These are phyloP conservation scores for Coccyzus lansbergi DNA, from an alignment of 2,797 vertebrate genomes.

Conservation along the genomic window DNA sequence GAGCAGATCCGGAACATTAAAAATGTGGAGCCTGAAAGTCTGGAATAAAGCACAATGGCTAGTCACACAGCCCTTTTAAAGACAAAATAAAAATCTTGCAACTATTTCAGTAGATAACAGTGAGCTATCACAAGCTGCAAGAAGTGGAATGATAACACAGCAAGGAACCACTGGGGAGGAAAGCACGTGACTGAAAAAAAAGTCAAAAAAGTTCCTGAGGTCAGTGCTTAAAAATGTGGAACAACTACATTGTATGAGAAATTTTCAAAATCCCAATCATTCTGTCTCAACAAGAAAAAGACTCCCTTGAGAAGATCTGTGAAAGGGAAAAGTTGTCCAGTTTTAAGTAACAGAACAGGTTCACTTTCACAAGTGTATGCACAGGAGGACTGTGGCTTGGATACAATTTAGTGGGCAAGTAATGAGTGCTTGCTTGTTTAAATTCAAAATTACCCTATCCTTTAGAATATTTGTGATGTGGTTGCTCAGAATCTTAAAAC, in stretches of 20 bases:
- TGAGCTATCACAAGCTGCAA: neutral
- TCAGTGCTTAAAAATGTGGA: neutral
- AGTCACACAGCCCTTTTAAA: neutral
- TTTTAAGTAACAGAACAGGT: neutral
- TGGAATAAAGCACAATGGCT: neutral
- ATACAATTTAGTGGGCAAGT: neutral
- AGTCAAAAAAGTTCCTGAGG: neutral
- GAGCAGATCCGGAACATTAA: neutral
- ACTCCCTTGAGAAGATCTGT: neutral
- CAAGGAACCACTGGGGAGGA: neutral
- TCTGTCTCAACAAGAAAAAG: neutral
- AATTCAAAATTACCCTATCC: neutral
- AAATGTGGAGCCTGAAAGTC: neutral
- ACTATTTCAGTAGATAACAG: neutral
- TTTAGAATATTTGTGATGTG: neutral
- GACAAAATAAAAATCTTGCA: neutral
- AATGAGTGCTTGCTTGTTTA: neutral
- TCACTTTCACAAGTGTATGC: neutral
- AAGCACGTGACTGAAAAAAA: neutral
- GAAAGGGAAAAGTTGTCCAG: neutral
- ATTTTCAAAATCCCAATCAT: neutral
- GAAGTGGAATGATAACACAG: neutral
- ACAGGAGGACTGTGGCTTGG: neutral
- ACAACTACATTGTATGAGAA: neutral
- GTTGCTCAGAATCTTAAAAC: neutral